phyloP scores from a whole-genome alignment of 1,140 invertebrate genomes.

The Agrypnia vestita region DNA sequence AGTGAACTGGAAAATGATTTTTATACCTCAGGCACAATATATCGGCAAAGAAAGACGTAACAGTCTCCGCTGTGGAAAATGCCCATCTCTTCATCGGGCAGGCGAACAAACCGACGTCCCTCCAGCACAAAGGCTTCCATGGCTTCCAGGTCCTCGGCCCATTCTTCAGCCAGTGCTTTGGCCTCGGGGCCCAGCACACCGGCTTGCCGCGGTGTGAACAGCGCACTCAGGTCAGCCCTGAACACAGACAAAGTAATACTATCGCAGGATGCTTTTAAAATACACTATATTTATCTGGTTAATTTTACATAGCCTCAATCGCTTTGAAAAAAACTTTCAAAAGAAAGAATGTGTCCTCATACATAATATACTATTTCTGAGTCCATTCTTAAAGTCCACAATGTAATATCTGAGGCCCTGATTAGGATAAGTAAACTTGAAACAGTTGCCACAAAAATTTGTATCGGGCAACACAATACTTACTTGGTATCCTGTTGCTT shows the following conservation, averaged over 20 bases:
- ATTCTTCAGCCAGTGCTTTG: constrained; percentile 92
- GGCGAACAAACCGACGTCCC: constrained; percentile 95
- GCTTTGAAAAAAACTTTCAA: too few species aligned
- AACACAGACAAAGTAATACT: constrained; percentile 41
- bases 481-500: constrained; percentile 91
- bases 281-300: too few species aligned
- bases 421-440: too few species aligned
- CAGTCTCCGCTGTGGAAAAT: constrained; percentile 96
- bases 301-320: too few species aligned
- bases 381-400: background rate
- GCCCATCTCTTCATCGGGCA: constrained; percentile 96
- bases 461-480: too few species aligned
- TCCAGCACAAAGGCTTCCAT: constrained; percentile 99
- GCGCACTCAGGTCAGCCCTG: constrained; percentile 91
- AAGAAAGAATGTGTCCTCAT: too few species aligned
- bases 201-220: constrained; percentile 96
- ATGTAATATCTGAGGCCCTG: background rate
- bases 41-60: constrained; percentile 98
- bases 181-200: constrained; percentile 90
- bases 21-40: constrained; percentile 84
- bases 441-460: background rate
- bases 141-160: constrained; percentile 96
- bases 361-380: too few species aligned
- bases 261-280: too few species aligned
- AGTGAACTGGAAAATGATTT: too few species aligned